Evolutionary conservation across 2,797 vertebrate genomes (phyloP).

Genomic region (Astyanax mexicanus): DNA sequence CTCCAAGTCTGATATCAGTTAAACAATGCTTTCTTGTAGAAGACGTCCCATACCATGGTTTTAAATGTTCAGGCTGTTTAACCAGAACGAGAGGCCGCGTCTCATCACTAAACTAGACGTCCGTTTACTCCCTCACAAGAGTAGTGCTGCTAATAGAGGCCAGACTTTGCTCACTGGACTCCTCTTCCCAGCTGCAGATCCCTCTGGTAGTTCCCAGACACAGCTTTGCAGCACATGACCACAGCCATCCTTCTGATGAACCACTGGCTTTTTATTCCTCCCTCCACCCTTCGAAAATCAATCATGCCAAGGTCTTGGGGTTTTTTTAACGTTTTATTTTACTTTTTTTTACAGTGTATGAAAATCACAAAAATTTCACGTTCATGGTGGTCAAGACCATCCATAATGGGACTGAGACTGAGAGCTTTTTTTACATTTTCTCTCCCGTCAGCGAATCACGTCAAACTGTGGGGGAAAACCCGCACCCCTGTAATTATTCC

Average conservation of each 20-base stretch:
- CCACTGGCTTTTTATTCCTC: slow-evolving; percentile 51
- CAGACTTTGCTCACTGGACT: slow-evolving; percentile 70
- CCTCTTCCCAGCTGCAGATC: slow-evolving; percentile 60
- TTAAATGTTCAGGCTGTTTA: neutral
- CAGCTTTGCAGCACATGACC: slow-evolving; percentile 77
- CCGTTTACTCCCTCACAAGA: slow-evolving; percentile 24
- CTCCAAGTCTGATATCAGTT: neutral
- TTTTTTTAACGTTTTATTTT: slow-evolving; percentile 12
- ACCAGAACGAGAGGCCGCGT: slow-evolving; percentile 1
- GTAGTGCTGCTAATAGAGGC: slow-evolving; percentile 71
- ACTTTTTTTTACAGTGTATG: slow-evolving; percentile 9
- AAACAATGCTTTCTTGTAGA: neutral
- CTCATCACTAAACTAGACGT: slow-evolving; percentile 2
- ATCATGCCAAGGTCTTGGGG: slow-evolving; percentile 47
- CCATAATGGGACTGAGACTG: slow-evolving; percentile 41
- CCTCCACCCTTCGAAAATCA: slow-evolving; percentile 47
- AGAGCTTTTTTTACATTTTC: slow-evolving; percentile 40
- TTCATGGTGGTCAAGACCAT: slow-evolving; percentile 37
- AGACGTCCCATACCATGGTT: neutral
- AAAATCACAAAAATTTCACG: slow-evolving; percentile 37
- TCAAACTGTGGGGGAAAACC: slow-evolving; percentile 43
- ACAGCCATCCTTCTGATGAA: slow-evolving; percentile 55
- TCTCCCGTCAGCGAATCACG: slow-evolving; percentile 36
- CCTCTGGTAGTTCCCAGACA: slow-evolving; percentile 71
- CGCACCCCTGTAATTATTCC: slow-evolving; percentile 55